Evolutionary conservation across 1,140 invertebrate genomes (phyloP), one percentile per base, ranked within the genome.

Genomic region (Brachionus rubens): DNA sequence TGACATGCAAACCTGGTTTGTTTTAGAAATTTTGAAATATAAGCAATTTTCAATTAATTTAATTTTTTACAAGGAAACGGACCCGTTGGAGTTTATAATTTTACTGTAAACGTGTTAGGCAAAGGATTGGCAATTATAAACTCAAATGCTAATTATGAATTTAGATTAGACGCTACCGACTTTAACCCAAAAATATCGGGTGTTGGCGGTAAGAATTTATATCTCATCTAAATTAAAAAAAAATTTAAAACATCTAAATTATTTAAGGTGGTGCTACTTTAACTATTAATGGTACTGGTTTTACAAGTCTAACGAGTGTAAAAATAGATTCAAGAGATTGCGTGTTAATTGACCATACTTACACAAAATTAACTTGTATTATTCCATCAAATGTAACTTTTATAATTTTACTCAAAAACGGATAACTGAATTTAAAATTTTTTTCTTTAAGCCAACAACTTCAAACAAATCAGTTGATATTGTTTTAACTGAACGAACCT

Each of bases 281-380:
- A 4, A 78, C 77, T 0, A 77, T 81, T 7, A 72, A 26, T 54
- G 81, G 81, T 14, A 77, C 77, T 65, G 80, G 81, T 14, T 82
- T 80, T 41, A 77, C 77, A 16, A 52, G 28, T 19, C 54, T 75
- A 7, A 79, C 77, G 7, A 52, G 6, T 21, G 46, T 72, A 12
- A 36, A 28, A 72, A 41, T 72, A 6, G 68, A 72, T 72, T 30
- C 30, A 40, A 19, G 24, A 6, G 5, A 50, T 30, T 72, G 59
- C 43, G 2, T 52, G 7, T 26, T 76, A 4, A 76, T 54, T 0
- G 70, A 48, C 3, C 19, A 5, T 9, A 59, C 77, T 1, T 47
- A 78, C 2, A 68, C 65, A 6, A 77, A 78, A 36, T 72, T 80
- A 9, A 62, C 72, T 10, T 81, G 80, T 75, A 52, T 72, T 0